Evolutionary conservation across 2,113 vertebrate genomes (phyloP).

Genomic region (Pelmatolapia mariae): DNA sequence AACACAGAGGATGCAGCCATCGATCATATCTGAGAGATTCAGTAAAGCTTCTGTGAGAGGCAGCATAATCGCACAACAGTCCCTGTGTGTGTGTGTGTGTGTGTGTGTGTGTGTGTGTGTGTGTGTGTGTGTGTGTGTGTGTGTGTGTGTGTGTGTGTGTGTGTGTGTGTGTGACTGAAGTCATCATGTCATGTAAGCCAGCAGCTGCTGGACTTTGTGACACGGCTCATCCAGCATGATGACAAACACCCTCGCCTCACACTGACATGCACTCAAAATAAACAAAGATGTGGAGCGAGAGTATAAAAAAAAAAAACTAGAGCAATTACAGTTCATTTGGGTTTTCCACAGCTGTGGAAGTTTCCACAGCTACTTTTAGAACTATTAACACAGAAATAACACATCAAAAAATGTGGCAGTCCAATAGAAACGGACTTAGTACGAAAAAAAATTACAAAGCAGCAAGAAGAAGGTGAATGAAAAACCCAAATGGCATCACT

Average conservation of each 20-base stretch:
- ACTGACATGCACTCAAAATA: not conserved
- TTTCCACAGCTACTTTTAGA: not conserved
- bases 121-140: not conserved
- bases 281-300: not conserved
- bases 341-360: not conserved
- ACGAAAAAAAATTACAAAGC: not conserved
- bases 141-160: not conserved
- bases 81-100: not conserved
- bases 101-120: not conserved
- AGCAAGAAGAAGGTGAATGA: not conserved
- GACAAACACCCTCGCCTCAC: not conserved
- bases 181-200: not conserved
- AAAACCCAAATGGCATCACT: not conserved
- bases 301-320: not conserved
- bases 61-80: not conserved
- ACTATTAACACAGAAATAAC: not conserved
- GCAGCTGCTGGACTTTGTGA: conserved; percentile 17
- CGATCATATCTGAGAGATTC: not conserved
- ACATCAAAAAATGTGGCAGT: not conserved
- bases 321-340: not conserved
- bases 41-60: not conserved
- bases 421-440: accelerated
- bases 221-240: not conserved
- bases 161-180: not conserved
- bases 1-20: not conserved